These are phyloP conservation scores for Hippoglossus hippoglossus DNA, from an alignment of 2,797 vertebrate species.

Conservation along the genomic window DNA sequence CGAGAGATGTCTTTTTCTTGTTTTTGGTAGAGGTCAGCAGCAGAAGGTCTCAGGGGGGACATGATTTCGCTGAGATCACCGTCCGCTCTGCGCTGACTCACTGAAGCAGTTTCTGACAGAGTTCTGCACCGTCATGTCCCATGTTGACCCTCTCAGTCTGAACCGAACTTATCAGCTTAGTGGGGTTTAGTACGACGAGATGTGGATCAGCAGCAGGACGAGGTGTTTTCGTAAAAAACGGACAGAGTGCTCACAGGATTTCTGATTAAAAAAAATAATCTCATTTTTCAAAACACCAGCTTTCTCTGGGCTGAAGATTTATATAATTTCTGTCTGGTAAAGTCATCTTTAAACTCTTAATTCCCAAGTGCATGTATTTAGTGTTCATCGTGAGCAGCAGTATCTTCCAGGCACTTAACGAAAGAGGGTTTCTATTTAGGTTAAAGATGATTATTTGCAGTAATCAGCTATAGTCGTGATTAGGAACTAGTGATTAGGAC, in stretches of 20 bases:
- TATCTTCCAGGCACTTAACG: neutral
- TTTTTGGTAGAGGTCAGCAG: slow-evolving; percentile 47
- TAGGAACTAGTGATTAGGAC: slow-evolving; percentile 40
- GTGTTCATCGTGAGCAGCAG: neutral
- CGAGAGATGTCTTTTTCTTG: slow-evolving; percentile 23
- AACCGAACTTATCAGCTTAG: slow-evolving; percentile 35
- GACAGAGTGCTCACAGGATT: too few relatives aligned
- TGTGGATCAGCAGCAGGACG: slow-evolving; percentile 16
- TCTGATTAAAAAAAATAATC: too few relatives aligned
- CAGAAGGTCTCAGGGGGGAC: slow-evolving; percentile 29
- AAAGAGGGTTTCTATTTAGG: slow-evolving; percentile 14
- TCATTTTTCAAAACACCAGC: neutral
- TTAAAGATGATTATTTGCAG: slow-evolving; percentile 36
- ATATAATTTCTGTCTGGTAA: too few relatives aligned
- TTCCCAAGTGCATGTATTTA: neutral
- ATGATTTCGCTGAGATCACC: neutral
- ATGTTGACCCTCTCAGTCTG: too few relatives aligned
- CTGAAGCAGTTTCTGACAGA: too few relatives aligned
- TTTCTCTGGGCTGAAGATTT: too few relatives aligned
- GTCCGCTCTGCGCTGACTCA: too few relatives aligned
- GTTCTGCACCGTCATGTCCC: too few relatives aligned
- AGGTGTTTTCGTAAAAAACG: slow-evolving; percentile 25
- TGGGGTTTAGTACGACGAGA: slow-evolving; percentile 43
- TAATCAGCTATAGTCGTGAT: slow-evolving; percentile 45
- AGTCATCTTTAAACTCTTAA: neutral